phyloP scores from a whole-genome alignment of 1,140 invertebrate genomes.

The Trachymyrmex cornetzi region DNA sequence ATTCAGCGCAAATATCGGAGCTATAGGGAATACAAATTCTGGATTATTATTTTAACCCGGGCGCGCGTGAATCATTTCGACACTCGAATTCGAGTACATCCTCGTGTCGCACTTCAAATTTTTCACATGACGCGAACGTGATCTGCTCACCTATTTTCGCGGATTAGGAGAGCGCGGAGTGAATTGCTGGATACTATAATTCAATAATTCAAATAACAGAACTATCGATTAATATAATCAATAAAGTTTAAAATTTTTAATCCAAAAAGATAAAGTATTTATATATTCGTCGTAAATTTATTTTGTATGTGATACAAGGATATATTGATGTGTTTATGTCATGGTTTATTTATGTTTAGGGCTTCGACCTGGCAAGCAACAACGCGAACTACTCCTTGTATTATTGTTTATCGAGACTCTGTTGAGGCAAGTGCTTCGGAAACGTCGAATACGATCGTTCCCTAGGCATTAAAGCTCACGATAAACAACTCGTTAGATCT shows the following conservation, averaged over 20 bases:
- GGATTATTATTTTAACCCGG: not conserved
- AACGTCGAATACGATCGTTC: not conserved
- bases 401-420: slow-evolving; percentile 8
- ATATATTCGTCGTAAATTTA: not conserved
- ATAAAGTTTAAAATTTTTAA: not conserved
- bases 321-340: not conserved
- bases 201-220: not conserved
- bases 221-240: not conserved
- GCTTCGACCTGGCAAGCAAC: slow-evolving; percentile 1
- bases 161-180: not conserved
- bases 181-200: not conserved
- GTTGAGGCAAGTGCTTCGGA: not conserved
- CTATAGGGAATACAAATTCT: not conserved
- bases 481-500: slow-evolving; percentile 23
- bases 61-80: not conserved
- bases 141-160: not conserved
- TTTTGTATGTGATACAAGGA: not conserved
- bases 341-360: not conserved
- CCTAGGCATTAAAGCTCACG: not conserved
- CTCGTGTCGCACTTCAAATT: not conserved
- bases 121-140: not conserved
- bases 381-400: not conserved
- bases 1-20: not conserved
- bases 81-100: not conserved
- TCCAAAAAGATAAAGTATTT: not conserved